A percentile compares a stretch with the other conserved stretches of the same genome.
These are phyloP conservation scores for Mystacornis crossleyi DNA, from an alignment of 2,113 vertebrate species.

Conservation along the genomic window DNA sequence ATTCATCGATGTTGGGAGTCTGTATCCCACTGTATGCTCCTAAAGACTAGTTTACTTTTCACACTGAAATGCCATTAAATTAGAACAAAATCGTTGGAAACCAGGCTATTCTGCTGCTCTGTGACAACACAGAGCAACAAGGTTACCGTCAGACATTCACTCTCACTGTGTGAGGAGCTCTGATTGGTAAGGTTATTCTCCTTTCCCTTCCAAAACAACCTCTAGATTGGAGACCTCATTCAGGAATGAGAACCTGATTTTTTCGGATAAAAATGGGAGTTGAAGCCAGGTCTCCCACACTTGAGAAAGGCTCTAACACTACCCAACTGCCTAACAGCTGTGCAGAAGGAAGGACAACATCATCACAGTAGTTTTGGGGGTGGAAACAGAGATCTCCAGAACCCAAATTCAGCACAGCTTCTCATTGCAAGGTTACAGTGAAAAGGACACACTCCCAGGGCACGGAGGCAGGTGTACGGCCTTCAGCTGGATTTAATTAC, in stretches of 20 bases:
- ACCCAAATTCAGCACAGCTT: not conserved
- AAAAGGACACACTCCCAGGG: not conserved
- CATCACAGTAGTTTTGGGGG: not conserved
- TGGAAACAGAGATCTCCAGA: not conserved
- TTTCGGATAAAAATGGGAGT: not conserved
- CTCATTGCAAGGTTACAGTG: not conserved
- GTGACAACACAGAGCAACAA: not conserved
- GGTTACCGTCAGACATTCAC: too few relatives aligned
- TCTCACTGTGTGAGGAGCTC: not conserved
- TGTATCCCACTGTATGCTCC: not conserved
- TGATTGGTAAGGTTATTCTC: not conserved
- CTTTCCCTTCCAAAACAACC: not conserved
- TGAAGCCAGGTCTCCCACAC: not conserved
- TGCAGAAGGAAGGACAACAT: not conserved
- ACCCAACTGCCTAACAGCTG: not conserved
- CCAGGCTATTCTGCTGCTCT: not conserved
- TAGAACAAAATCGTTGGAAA: not conserved
- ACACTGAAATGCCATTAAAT: not conserved
- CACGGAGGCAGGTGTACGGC: not conserved
- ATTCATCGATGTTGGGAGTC: fast-evolving
- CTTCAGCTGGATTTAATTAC: not conserved
- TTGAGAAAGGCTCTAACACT: not conserved
- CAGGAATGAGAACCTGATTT: not conserved
- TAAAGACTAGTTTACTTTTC: not conserved
- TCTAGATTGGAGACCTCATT: not conserved